Base-by-base conservation (phyloP, 1,140 invertebrate species). In the Aphaenogaster floridana region DNA sequence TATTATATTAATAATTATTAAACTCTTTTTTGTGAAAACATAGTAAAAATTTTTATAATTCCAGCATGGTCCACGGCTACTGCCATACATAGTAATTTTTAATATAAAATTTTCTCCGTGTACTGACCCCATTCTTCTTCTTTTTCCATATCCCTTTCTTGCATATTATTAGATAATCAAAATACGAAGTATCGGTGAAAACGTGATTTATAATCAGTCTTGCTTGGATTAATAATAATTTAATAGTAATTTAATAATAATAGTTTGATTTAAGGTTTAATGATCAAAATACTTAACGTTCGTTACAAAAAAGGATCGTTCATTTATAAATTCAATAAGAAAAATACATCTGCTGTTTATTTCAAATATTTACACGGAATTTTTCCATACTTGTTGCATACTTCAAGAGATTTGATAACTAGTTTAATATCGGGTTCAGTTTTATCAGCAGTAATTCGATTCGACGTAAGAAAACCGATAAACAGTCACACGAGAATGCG, bases 371-470 rank as follows among this genome's bases (percentile, higher is more conserved):
- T 84, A 84, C 54, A 61, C 45, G 8, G 76, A 84, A 84, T 61
- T 84, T 7, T 48, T 84, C 28, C 80, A 39, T 28, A 61, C 17
- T 50, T 50, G n/a, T 76, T 39, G 54, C 69, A 11, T 39, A 48
- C 2, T n/a, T 21, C 0, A 48, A 45, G 48, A 83, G 54, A 74
- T 74, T 66, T 21, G 57, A 77, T 84, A 87, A 66, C 34, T 69
- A 36, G 52, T 77, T 86, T 52, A 36, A 76, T 69, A 77, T 88
- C 81, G 42, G 11, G 11, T 74, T 87, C 45, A 3, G 39, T 85
- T 63, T 54, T 74, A 81, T 91, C 90, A 88, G 85, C 89, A 86
- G 90, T 91, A 91, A 91, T 84, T 50, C 52, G 72, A 90, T 63
- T 28, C 87, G 13, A 50, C n/a, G 50, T 64, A 87, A 90, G 54